Conservation (phyloP, 1,140 invertebrate genomes). For the Cyclina sinensis region DNA sequence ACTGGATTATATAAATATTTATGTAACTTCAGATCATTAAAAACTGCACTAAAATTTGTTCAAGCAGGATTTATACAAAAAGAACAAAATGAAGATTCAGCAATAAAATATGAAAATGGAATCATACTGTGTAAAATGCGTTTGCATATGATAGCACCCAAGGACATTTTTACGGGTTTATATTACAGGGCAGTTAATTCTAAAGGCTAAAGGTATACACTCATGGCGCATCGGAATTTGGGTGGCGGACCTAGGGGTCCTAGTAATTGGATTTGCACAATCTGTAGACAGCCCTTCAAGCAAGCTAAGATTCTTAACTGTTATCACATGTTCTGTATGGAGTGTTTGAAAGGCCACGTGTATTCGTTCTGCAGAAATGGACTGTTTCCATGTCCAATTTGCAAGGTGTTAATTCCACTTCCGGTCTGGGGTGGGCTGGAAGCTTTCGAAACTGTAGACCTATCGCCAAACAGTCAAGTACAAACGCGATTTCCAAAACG, state of each 20-base stretch:
- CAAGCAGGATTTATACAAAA: too few species aligned
- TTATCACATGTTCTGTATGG: conserved; percentile 62
- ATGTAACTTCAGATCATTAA: neutral
- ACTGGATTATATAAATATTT: neutral
- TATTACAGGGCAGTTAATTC: too few species aligned
- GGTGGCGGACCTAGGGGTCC: conserved; percentile 45
- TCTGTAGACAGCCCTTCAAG: conserved; percentile 31
- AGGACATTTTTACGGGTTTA: too few species aligned
- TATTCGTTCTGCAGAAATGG: conserved; percentile 43
- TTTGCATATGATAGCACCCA: too few species aligned
- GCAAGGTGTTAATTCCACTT: conserved; percentile 66
- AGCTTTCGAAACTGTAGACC: conserved; percentile 45
- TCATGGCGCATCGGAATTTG: conserved; percentile 40
- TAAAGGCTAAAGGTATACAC: neutral
- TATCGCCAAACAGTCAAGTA: neutral
- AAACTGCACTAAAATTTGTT: neutral
- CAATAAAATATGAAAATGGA: too few species aligned
- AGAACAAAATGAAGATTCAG: too few species aligned
- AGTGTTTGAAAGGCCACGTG: conserved; percentile 57
- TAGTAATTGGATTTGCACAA: conserved; percentile 54
- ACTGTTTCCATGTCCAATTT: conserved; percentile 64
- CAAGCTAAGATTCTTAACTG: conserved; percentile 62
- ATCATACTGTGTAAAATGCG: too few species aligned
- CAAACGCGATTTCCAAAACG: neutral
- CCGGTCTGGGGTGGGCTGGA: conserved; percentile 66